Evolutionary conservation across 2,113 vertebrate genomes (phyloP), one percentile per base, ranked within the genome.

Genomic region (Hymenochirus boettgeri): DNA sequence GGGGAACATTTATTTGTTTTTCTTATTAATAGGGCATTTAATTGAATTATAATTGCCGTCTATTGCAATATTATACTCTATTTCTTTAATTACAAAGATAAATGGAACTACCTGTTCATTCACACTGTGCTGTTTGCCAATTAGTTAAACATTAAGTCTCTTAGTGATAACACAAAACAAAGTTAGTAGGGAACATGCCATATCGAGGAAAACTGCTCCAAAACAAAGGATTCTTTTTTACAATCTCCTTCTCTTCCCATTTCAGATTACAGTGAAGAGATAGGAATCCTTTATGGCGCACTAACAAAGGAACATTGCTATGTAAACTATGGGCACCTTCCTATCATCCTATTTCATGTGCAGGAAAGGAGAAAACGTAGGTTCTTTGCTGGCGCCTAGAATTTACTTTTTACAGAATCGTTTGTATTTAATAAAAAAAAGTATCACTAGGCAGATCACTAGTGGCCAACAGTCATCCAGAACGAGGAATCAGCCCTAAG

Each of bases 131-230:
- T 42, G 64, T 45, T 27, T 52, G 64, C 64, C 21, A 27, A 46
- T 21, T 23, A 13, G 64, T 58, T 59, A 59, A 67, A 67, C 33
- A 67, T 67, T 67, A 67, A 67, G 24, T 23, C 7, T 7, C 22
- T 52, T 27, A 59, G 51, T 52, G 64, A 59, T 59, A 59, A 59
- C 59, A 21, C 23, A 13, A 37, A 50, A 8, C n/a, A 52, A 59
- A 59, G 24, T 8, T 47, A 35, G 39, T 35, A 27, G 48, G 47
- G 29, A 51, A 59, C 50, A 67, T 35, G 31, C 15, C 42, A 69
- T 46, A 60, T 27, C 51, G 3, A 3, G 25, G 48, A 53, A 60
- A 31, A 60, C 47, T 53, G 57, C 59, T 59, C 59, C 23, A 35
- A 47, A 10, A 50, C 46, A 69, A 69, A 69, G 65, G 23, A 53